phyloP scores from a whole-genome alignment of 2,113 vertebrate genomes.

The Dermatemys mawii region DNA sequence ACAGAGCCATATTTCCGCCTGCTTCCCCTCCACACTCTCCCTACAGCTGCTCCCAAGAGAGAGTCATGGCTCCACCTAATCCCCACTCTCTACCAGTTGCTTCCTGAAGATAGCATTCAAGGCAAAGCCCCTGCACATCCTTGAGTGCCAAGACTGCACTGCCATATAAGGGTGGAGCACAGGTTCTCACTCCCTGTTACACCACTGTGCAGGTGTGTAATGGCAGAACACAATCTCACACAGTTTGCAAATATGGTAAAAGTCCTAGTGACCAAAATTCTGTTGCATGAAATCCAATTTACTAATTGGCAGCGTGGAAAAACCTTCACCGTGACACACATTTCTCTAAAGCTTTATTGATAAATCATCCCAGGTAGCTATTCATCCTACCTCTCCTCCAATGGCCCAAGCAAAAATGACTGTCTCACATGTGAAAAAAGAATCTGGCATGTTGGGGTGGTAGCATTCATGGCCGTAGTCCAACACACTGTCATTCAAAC shows the following conservation, averaged over 20 bases:
- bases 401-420: conserved; percentile 91
- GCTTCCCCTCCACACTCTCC: background rate
- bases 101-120: background rate
- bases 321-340: background rate
- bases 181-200: background rate
- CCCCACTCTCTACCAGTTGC: background rate
- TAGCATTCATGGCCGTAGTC: conserved; percentile 86
- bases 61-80: background rate
- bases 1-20: background rate
- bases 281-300: background rate
- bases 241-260: background rate
- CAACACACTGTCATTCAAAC: conserved; percentile 80
- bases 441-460: conserved; percentile 91
- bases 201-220: background rate
- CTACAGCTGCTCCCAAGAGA: background rate
- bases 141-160: background rate
- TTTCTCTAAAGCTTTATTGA: background rate
- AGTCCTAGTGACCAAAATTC: background rate
- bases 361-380: background rate
- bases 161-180: background rate
- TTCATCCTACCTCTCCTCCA: conserved; percentile 86
- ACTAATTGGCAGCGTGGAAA: background rate
- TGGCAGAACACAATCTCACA: background rate
- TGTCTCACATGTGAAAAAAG: conserved; percentile 87
- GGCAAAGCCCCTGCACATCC: background rate